phyloP scores from a whole-genome alignment of 2,797 vertebrate species.

The Callimico goeldii region DNA sequence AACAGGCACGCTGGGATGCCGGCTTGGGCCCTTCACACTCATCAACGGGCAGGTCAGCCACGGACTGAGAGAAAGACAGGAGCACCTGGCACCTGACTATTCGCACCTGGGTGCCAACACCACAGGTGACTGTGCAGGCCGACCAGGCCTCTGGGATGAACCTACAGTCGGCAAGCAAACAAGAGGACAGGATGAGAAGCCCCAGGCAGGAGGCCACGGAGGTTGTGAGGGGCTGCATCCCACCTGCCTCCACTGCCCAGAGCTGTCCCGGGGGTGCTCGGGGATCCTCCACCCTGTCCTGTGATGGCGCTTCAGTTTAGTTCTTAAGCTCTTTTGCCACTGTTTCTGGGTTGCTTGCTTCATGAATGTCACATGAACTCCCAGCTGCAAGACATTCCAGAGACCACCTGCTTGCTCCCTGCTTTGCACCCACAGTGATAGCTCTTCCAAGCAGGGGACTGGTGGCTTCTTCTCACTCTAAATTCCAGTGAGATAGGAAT shows the following conservation, averaged over 20 bases:
- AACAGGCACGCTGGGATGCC: slow-evolving; percentile 89
- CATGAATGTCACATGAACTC: slow-evolving; percentile 42
- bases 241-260: neutral
- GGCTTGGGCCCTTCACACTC: slow-evolving; percentile 94
- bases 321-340: slow-evolving; percentile 46
- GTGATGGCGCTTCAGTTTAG: slow-evolving; percentile 23
- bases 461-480: neutral
- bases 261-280: neutral
- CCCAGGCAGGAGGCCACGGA: neutral
- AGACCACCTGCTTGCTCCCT: slow-evolving; percentile 64
- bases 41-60: slow-evolving; percentile 94
- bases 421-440: neutral
- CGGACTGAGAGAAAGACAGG: slow-evolving; percentile 95
- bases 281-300: neutral
- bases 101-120: slow-evolving; percentile 91
- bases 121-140: slow-evolving; percentile 93
- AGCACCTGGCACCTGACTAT: slow-evolving; percentile 94
- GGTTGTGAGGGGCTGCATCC: neutral
- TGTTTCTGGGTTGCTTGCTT: slow-evolving; percentile 52
- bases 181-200: slow-evolving; percentile 64
- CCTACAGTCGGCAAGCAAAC: slow-evolving; percentile 83
- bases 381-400: slow-evolving; percentile 69
- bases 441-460: neutral
- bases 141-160: slow-evolving; percentile 95
- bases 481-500: slow-evolving; percentile 19